phyloP scores from a whole-genome alignment of 2,888 invertebrate species.

The Phytoseiulus persimilis region DNA sequence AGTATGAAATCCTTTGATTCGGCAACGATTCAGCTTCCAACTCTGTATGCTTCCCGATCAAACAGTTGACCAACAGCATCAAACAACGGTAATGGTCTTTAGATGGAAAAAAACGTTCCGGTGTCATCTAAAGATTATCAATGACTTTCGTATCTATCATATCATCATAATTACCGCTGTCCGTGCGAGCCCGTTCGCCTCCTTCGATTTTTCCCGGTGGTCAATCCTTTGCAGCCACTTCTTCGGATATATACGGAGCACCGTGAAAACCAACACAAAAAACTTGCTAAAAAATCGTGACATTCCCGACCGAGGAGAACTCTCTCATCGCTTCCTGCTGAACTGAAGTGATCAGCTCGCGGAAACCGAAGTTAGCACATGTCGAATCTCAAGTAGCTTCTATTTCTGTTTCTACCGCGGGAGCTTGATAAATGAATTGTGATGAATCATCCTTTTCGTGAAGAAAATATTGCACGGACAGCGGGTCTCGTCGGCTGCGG shows the following conservation, averaged over 20 bases:
- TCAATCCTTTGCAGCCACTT: neutral
- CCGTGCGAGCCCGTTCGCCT: neutral
- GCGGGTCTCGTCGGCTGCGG: neutral
- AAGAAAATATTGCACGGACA: neutral
- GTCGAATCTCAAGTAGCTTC: neutral
- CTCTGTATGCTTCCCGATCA: neutral
- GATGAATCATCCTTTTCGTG: neutral
- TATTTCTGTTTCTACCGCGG: neutral
- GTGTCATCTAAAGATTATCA: neutral
- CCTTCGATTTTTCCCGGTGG: neutral
- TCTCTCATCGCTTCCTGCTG: no score
- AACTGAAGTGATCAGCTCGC: no score
- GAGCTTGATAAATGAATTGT: neutral
- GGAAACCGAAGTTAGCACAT: neutral
- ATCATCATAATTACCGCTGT: neutral
- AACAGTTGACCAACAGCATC: neutral
- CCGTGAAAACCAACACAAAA: no score
- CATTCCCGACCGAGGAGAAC: no score
- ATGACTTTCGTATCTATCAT: slow-evolving; percentile 5
- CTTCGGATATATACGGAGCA: neutral
- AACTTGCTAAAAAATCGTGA: no score
- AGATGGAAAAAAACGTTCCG: neutral
- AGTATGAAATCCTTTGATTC: neutral
- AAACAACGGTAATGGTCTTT: neutral
- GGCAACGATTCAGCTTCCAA: neutral